Conservation (phyloP, 30 jellyfish, hydroid and myxozoan species). For the Turritopsis rubra region DNA sequence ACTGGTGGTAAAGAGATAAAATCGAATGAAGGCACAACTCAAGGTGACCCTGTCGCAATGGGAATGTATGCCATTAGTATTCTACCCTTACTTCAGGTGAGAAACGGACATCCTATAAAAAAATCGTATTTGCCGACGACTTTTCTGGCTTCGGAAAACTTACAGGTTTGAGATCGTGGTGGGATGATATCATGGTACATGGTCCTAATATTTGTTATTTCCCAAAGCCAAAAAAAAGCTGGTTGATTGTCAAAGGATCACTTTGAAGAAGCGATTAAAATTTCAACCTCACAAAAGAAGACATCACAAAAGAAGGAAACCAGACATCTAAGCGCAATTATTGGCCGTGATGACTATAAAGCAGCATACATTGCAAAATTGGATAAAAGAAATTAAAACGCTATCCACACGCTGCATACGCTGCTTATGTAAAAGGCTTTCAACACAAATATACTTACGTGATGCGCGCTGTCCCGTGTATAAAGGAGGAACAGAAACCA, state of each 20-base stretch:
- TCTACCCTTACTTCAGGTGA: not conserved
- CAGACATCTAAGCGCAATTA: constrained; percentile 6
- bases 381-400: not conserved
- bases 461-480: constrained; percentile 2
- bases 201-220: constrained; percentile 41
- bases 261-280: constrained; percentile 12
- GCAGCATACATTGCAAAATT: not conserved
- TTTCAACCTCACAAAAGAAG: constrained; percentile 20
- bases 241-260: constrained; percentile 8
- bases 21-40: constrained; percentile 51
- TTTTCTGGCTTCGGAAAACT: constrained; percentile 33
- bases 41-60: constrained; percentile 48
- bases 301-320: constrained; percentile 16
- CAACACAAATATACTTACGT: not conserved
- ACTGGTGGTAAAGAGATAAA: too few relatives aligned
- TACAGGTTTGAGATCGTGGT: constrained; percentile 4
- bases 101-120: not conserved
- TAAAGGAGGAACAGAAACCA: not conserved
- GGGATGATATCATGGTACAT: constrained; percentile 4
- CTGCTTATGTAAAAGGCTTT: not conserved
- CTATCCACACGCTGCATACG: constrained; percentile 1
- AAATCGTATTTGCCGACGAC: constrained; percentile 44
- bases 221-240: constrained; percentile 30
- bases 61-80: constrained; percentile 37
- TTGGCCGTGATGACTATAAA: not conserved